Base-by-base conservation (phyloP, 2,797 vertebrate genomes). In the Hephaestus fuliginosus region DNA sequence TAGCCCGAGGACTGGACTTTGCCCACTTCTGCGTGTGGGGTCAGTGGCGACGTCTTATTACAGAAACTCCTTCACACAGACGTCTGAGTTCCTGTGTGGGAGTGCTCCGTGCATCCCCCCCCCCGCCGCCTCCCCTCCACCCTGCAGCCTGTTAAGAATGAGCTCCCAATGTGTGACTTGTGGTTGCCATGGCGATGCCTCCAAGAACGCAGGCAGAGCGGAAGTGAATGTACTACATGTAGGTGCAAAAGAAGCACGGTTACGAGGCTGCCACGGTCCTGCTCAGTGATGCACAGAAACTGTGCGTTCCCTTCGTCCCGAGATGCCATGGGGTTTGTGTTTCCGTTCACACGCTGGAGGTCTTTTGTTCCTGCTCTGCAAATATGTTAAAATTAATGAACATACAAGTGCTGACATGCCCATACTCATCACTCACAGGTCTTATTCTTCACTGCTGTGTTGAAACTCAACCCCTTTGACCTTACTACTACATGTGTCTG, bases 161-260 rank as follows among this genome's bases (percentile, higher is more conserved):
- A 82, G 83, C 78, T 25, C 3, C 55, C 46, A 48, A 90, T 88
- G 87, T 92, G 90, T 77, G 82, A 88, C 81, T 90, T 57, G 76
- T 56, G 76, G 92, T 93, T 90, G 60, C 85, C 88, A 82, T 70
- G 91, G 92, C 7, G 75, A 94, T 53, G 57, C 58, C 71, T 89
- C 69, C 1, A 51, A 64, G 69, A 81, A 76, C 3, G 49, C 73
- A 78, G 61, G 63, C 82, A 55, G 79, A 83, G 65, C 48, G 83
- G 85, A 93, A 87, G 86, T 83, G 66, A 90, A 60, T 76, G 82
- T 67, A 44, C 56, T 15, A 71, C 63, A 69, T 57, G 85, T 81
- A 77, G 74, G 87, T 83, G 86, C 72, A 75, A 83, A 82, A 66
- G 65, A 49, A 43, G 66, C 12, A 57, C 18, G 13, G 73, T 70